Base-by-base conservation (phyloP, 2,888 invertebrate species). In the Heliconius hortense region DNA sequence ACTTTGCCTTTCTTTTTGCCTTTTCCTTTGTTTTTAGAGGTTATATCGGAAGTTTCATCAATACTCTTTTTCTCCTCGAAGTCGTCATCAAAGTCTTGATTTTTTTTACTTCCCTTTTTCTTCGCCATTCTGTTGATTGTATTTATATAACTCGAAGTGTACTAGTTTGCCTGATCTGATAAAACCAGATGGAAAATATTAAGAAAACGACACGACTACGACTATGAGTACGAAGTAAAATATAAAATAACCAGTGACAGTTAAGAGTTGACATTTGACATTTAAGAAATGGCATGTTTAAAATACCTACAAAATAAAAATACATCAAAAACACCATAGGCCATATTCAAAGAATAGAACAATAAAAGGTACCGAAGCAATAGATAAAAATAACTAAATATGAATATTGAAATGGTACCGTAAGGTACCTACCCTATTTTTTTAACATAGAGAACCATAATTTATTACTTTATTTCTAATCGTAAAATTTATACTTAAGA, bases 71-170 rank as follows among this genome's bases (percentile, higher is more conserved):
- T 92, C 35, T 91, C 90, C 72, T 94, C 95, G 68, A 94, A 88
- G 73, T 95, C 95, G 35, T 95, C 94, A 66, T 95, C 95, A 1
- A 94, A 83, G 79, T 95, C 94, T 83, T 93, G 92, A 81, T 94
- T 95, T 83, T 95, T 96, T 83, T 95, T 95, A 79, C 90, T 92
- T 74, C 94, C 94, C 78, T 92, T 94, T 87, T 94, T 95, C 85
- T 95, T 95, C 11, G 95, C 95, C 95, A 95, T 96, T 1, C 77
- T 82, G 35, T 69, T 68, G 28, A 24, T 63, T 56, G 18, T 10
- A 35, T 74, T 13, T 39, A 62, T 48, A 62, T 48, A 24, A n/a
- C n/a, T 13, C 43, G 24, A 63, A n/a, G 31, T 69, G 24, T 56
- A n/a, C 31, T 35, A 31, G n/a, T 56, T 24, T n/a, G 15, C 53